phyloP scores from a whole-genome alignment of 2,888 invertebrate species.

The Desoria tigrina region DNA sequence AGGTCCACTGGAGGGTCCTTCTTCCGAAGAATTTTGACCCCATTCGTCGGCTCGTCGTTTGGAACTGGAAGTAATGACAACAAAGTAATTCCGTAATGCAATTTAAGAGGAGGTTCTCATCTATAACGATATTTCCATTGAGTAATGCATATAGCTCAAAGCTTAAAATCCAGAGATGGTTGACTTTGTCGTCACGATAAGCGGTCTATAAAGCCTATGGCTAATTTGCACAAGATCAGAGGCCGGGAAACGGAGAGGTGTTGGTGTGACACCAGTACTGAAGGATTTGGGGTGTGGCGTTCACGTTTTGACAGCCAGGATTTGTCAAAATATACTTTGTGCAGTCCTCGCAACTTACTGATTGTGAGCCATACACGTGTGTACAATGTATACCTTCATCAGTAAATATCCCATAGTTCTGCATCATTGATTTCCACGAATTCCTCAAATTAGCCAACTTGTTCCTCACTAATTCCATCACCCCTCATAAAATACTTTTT shows the following conservation, averaged over 20 bases:
- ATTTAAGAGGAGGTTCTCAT: not conserved
- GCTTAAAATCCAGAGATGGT: no score
- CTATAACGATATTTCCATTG: no score
- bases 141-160: no score
- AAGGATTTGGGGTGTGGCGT: no score
- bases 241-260: no score
- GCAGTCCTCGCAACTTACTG: no score
- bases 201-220: no score
- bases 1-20: slow-evolving; percentile 52
- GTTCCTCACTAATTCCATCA: slow-evolving; percentile 25
- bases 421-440: slow-evolving; percentile 16
- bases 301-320: no score
- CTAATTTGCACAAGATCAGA: no score
- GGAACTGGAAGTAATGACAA: slow-evolving; percentile 36
- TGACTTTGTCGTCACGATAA: no score
- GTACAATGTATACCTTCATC: slow-evolving; percentile 18
- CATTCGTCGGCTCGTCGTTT: slow-evolving; percentile 53
- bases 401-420: slow-evolving; percentile 8
- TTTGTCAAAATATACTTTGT: no score
- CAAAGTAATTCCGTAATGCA: not conserved
- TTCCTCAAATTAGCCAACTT: slow-evolving; percentile 20
- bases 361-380: not conserved
- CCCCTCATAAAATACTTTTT: slow-evolving; percentile 5
- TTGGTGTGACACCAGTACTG: no score
- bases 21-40: slow-evolving; percentile 54